phyloP scores from a whole-genome alignment of 2,888 invertebrate species.

The Lasioglossum lativentre region DNA sequence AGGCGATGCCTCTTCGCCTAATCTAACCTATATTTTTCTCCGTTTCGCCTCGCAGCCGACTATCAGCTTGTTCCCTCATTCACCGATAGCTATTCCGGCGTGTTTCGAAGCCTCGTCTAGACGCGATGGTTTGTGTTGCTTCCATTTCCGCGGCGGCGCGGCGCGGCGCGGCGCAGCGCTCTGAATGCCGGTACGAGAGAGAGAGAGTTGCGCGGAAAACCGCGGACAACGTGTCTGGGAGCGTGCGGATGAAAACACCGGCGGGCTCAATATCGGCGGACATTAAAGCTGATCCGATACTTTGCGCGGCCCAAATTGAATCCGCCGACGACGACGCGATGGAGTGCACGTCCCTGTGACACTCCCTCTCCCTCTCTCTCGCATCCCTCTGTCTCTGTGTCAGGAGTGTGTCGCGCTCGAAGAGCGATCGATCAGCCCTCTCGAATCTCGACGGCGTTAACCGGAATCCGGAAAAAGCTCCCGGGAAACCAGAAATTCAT shows the following conservation, averaged over 20 bases:
- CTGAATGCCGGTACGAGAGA: constrained; percentile 12
- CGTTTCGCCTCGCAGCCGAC: constrained; percentile 66
- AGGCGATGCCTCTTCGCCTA: constrained; percentile 75
- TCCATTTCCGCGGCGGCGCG: not conserved
- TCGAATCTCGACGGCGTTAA: not conserved
- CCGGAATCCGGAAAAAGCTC: constrained; percentile 3
- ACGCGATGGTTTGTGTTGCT: constrained; percentile 25
- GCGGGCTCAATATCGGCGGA: constrained; percentile 70
- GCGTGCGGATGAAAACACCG: constrained; percentile 9
- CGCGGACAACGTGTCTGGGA: constrained; percentile 12
- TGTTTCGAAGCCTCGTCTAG: constrained; percentile 42
- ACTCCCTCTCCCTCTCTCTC: constrained; percentile 22
- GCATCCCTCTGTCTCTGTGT: constrained; percentile 67
- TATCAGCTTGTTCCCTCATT: constrained; percentile 51
- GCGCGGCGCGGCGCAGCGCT: not conserved
- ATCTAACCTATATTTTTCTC: constrained; percentile 78
- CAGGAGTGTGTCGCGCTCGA: not conserved
- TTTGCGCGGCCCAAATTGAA: constrained; percentile 76
- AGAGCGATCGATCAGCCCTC: constrained; percentile 15
- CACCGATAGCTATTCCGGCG: constrained; percentile 38
- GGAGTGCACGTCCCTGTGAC: not conserved
- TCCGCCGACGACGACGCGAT: constrained; percentile 68
- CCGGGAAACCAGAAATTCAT: not conserved
- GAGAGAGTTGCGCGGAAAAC: not conserved
- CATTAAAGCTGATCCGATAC: constrained; percentile 78